These are phyloP conservation scores for Stichodactyla mertensii DNA, from an alignment of 64 coral and sea anemone genomes.

Conservation along the genomic window DNA sequence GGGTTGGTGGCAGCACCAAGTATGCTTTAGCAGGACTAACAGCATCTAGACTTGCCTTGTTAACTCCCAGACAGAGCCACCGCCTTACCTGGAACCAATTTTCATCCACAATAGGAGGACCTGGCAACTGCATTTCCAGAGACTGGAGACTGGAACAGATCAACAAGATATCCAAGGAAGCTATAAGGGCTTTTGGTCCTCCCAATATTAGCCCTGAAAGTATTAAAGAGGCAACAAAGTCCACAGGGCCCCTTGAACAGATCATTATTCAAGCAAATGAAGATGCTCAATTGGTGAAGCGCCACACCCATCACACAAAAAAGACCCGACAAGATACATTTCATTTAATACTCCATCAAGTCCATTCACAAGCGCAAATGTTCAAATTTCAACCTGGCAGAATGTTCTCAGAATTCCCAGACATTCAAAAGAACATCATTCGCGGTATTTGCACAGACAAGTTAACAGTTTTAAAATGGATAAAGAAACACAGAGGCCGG, in stretches of 20 bases:
- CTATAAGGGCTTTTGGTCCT: conserved; percentile 39
- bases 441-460: neutral
- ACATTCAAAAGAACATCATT: neutral
- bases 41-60: conserved; percentile 44
- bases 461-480: neutral
- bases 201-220: conserved; percentile 33
- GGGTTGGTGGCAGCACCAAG: conserved; percentile 35
- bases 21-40: conserved; percentile 63
- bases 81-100: conserved; percentile 56
- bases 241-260: conserved; percentile 42
- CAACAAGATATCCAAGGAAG: conserved; percentile 47
- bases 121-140: conserved; percentile 48
- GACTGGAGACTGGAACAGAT: conserved; percentile 57
- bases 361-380: conserved; percentile 26
- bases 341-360: conserved; percentile 38
- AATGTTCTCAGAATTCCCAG: neutral
- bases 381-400: conserved; percentile 7
- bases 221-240: conserved; percentile 42
- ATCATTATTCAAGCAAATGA: conserved; percentile 38
- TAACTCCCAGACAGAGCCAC: conserved; percentile 45
- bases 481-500: neutral
- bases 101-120: conserved; percentile 38
- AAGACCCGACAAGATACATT: conserved; percentile 50
- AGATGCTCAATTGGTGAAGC: conserved; percentile 33
- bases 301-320: conserved; percentile 41